Conservation (phyloP, 2,797 vertebrate species). For the Eulemur rubriventer region DNA sequence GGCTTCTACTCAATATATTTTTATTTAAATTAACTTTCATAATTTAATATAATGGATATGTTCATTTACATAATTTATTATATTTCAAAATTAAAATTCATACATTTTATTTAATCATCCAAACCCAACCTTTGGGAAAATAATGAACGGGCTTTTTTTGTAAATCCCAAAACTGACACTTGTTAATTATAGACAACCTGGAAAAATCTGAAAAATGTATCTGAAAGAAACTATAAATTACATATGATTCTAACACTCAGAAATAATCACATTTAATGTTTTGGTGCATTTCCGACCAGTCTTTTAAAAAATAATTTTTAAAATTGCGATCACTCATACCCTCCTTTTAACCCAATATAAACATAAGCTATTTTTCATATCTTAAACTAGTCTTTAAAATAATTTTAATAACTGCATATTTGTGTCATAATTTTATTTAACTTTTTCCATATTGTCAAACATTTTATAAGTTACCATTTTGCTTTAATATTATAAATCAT, state of each 20-base stretch:
- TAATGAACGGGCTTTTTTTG: slow-evolving; percentile 10
- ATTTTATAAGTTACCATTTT: neutral
- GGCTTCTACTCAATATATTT: neutral
- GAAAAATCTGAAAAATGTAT: slow-evolving; percentile 3
- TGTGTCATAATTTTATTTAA: neutral
- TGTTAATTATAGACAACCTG: slow-evolving; percentile 15
- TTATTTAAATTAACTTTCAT: slow-evolving; percentile 16
- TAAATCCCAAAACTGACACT: neutral
- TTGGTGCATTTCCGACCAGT: neutral
- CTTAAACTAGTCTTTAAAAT: neutral
- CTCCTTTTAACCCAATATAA: neutral
- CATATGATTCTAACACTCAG: neutral
- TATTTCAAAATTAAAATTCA: slow-evolving; percentile 14
- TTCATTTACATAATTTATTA: neutral
- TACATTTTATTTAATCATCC: neutral
- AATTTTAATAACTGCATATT: neutral
- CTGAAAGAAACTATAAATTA: neutral
- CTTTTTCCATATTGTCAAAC: neutral
- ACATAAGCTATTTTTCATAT: neutral
- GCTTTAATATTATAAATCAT: slow-evolving; percentile 19
- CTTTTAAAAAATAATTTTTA: neutral
- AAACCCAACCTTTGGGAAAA: slow-evolving; percentile 15
- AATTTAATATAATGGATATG: neutral
- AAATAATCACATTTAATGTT: slow-evolving; percentile 16
- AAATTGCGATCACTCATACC: neutral